Evolutionary conservation across 37 sponge, comb jelly and placozoan genomes (phyloP).

Genomic region (Haliclona indistincta): DNA sequence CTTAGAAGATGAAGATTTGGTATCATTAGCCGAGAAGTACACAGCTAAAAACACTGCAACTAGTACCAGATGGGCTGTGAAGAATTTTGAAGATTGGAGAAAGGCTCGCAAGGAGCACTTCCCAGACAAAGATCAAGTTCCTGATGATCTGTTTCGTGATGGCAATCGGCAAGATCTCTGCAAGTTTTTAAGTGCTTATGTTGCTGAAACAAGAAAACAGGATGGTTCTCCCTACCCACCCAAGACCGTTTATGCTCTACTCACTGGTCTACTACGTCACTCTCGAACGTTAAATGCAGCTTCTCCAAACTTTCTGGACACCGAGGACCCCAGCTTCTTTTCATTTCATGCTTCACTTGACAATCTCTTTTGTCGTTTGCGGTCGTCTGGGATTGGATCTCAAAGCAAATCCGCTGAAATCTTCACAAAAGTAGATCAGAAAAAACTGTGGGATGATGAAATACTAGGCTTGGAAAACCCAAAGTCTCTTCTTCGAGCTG

Average conservation of each 20-base stretch:
- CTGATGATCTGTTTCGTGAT: no score
- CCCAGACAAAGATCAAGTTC: background rate
- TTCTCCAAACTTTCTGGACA: slow-evolving; percentile 12
- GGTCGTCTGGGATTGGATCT: background rate
- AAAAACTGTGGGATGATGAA: background rate
- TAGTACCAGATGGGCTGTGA: slow-evolving; percentile 3
- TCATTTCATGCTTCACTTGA: slow-evolving; percentile 9
- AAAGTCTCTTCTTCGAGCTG: slow-evolving; percentile 1
- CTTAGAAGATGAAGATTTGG: background rate
- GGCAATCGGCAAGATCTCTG: background rate
- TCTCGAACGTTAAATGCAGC: background rate
- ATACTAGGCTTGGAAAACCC: background rate
- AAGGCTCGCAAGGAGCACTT: background rate
- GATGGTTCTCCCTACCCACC: background rate
- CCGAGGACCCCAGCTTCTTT: background rate
- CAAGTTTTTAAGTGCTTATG: background rate
- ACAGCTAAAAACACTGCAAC: background rate
- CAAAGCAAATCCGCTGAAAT: background rate
- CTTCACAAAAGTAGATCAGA: background rate
- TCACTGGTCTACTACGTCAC: background rate
- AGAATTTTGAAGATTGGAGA: background rate
- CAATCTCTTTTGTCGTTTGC: background rate
- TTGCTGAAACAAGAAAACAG: background rate
- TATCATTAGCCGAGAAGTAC: background rate
- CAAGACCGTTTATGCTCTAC: background rate